phyloP scores from a whole-genome alignment of 2,888 invertebrate species.

The Aethes cnicana region DNA sequence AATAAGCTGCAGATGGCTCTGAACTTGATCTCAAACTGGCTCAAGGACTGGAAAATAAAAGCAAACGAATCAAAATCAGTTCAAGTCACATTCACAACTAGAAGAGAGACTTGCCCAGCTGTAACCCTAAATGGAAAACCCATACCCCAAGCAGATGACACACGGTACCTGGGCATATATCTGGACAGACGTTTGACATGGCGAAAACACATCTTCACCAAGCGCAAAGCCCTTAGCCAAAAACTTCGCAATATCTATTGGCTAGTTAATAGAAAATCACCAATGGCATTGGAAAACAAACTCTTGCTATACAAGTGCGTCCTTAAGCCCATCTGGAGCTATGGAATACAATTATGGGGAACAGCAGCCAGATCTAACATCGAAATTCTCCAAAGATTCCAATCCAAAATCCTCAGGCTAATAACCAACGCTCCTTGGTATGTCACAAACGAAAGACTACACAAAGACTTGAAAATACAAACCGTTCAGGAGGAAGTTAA shows the following conservation, averaged over 20 bases:
- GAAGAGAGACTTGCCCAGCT: neutral
- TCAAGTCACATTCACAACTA: neutral
- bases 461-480: too few species aligned
- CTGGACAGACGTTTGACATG: conserved; percentile 28
- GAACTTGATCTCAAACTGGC: neutral
- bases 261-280: neutral
- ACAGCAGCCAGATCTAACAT: too few species aligned
- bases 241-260: neutral
- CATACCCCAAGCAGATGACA: neutral
- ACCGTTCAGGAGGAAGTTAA: too few species aligned
- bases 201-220: neutral
- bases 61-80: neutral
- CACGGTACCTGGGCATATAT: too few species aligned
- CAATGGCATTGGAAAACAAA: neutral
- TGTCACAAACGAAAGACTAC: too few species aligned
- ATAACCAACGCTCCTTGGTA: too few species aligned
- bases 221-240: neutral
- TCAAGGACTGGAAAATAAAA: neutral
- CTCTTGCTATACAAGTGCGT: neutral
- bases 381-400: too few species aligned
- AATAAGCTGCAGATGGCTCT: neutral
- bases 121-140: conserved; percentile 1
- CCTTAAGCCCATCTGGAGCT: too few species aligned
- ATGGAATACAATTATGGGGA: too few species aligned
- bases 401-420: too few species aligned